These are phyloP conservation scores for Dendrolimus punctatus DNA, from an alignment of 1,140 invertebrate species.

Conservation along the genomic window DNA sequence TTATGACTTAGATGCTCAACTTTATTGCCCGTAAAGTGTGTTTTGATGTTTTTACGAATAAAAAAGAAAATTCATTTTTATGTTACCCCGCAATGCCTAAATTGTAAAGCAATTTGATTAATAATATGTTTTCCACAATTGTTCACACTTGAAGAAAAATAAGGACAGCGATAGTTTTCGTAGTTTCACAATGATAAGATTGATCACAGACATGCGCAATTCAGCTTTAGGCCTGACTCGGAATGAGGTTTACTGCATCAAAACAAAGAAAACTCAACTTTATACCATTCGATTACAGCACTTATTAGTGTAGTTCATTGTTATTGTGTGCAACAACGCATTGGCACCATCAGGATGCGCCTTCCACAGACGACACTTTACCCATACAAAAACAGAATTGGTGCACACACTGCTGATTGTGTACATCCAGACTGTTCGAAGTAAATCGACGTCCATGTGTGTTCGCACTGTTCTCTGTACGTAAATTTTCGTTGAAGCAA, in stretches of 20 bases:
- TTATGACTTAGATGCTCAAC: conserved; percentile 12
- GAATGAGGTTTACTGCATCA: conserved; percentile 26
- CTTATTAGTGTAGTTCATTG: conserved; percentile 15
- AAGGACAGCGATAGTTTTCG: conserved; percentile 59
- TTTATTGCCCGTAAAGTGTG: conserved; percentile 19
- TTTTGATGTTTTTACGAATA: conserved; percentile 11
- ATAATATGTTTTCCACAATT: conserved; percentile 14
- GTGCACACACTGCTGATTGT: conserved; percentile 24
- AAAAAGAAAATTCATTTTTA: conserved; percentile 5
- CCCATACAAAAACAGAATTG: conserved; percentile 27
- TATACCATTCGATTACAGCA: conserved; percentile 17
- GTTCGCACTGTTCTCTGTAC: conserved; percentile 37
- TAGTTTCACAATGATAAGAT: conserved; percentile 45
- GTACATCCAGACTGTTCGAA: conserved; percentile 24
- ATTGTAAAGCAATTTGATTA: conserved; percentile 12
- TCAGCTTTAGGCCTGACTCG: conserved; percentile 24
- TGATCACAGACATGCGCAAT: conserved; percentile 58
- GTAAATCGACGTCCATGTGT: conserved; percentile 47
- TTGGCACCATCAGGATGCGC: conserved; percentile 41
- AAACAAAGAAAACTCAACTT: conserved; percentile 27
- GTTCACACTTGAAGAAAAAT: conserved; percentile 46
- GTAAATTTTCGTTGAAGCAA: conserved; percentile 57
- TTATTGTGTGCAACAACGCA: conserved; percentile 45
- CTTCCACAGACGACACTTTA: conserved; percentile 13
- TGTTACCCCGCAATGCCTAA: conserved; percentile 3